These are phyloP conservation scores for Diarsia rubi DNA, from an alignment of 2,888 invertebrate genomes.

Conservation along the genomic window DNA sequence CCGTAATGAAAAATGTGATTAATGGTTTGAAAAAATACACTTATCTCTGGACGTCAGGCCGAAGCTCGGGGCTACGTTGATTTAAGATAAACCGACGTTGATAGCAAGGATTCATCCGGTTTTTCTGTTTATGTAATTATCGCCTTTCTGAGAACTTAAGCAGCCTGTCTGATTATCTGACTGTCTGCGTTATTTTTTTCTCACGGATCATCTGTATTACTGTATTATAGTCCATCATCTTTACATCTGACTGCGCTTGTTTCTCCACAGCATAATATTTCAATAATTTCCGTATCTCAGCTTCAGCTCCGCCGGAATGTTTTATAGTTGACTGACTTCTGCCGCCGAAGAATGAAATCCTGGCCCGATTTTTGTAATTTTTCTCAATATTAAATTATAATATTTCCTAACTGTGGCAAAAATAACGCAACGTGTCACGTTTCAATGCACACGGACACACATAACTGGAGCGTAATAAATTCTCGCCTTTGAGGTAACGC, in stretches of 20 bases:
- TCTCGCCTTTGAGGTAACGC: conserved; percentile 73
- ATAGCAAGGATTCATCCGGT: conserved; percentile 40
- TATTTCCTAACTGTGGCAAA: conserved; percentile 68
- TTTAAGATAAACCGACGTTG: conserved; percentile 52
- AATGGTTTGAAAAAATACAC: conserved; percentile 64
- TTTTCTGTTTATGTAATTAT: conserved; percentile 51
- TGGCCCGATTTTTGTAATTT: conserved; percentile 38
- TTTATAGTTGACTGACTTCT: conserved; percentile 52
- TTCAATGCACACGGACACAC: conserved; percentile 78
- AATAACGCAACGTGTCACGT: conserved; percentile 77
- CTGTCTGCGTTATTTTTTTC: conserved; percentile 28
- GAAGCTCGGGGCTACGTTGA: conserved; percentile 33
- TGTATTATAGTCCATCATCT: conserved; percentile 36
- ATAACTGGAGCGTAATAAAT: conserved; percentile 84
- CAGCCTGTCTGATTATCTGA: conserved; percentile 8
- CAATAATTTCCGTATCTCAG: conserved; percentile 34
- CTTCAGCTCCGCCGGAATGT: conserved; percentile 33
- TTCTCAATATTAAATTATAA: conserved; percentile 67
- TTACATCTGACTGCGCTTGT: conserved; percentile 31
- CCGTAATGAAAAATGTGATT: conserved; percentile 68
- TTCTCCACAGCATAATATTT: conserved; percentile 38
- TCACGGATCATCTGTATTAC: conserved; percentile 1
- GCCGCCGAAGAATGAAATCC: conserved; percentile 38
- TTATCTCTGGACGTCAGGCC: conserved; percentile 61
- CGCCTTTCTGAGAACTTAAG: conserved; percentile 32